Evolutionary conservation across 2,797 vertebrate species (phyloP).

Genomic region (Decapterus maruadsi): DNA sequence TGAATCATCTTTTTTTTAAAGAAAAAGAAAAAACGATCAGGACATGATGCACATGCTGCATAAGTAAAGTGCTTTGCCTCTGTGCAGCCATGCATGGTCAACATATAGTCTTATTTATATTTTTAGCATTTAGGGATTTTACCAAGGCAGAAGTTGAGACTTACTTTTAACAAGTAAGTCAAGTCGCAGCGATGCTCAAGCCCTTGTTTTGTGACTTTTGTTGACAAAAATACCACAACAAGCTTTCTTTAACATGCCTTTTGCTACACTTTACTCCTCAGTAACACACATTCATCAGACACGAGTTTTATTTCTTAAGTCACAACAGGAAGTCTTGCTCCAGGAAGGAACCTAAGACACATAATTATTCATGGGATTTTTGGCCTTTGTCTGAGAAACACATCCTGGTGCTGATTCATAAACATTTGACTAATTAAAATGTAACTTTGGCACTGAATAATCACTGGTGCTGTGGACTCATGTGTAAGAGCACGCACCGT

Average conservation of each 20-base stretch:
- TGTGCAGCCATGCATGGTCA: too few species aligned
- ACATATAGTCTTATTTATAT: too few species aligned
- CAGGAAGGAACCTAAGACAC: conserved; percentile 1
- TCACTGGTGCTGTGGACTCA: not conserved
- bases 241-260: not conserved
- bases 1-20: not conserved
- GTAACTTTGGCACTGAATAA: not conserved
- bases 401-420: conserved; percentile 12
- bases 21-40: too few species aligned
- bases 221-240: not conserved
- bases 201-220: not conserved
- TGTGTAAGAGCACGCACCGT: too few species aligned
- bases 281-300: not conserved
- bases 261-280: not conserved
- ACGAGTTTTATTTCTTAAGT: conserved; percentile 42
- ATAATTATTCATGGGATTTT: conserved; percentile 18
- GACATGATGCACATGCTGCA: not conserved
- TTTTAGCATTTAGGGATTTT: too few species aligned
- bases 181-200: too few species aligned
- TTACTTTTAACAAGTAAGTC: too few species aligned
- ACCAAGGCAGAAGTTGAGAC: too few species aligned
- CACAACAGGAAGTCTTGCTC: conserved; percentile 10
- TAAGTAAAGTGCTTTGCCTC: not conserved
- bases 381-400: conserved; percentile 27
- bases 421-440: not conserved